These are phyloP conservation scores for Chrysolina oricalcia DNA, from an alignment of 2,888 invertebrate genomes.

Conservation along the genomic window DNA sequence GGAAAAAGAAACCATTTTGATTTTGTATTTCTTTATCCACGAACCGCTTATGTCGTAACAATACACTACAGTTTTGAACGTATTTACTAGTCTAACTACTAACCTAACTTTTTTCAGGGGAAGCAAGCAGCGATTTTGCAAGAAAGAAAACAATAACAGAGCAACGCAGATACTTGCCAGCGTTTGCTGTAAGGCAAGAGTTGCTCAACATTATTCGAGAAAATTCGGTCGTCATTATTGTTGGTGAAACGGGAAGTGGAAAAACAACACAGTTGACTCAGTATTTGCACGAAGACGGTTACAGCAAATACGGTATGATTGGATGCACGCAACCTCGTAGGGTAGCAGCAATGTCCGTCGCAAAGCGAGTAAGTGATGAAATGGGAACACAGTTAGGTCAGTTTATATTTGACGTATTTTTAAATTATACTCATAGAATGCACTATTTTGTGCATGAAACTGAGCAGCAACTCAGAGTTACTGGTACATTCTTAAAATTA, in stretches of 20 bases:
- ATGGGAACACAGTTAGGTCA: slow-evolving; percentile 90
- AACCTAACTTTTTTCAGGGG: slow-evolving; percentile 63
- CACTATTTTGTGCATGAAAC: too few relatives aligned
- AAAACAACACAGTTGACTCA: slow-evolving; percentile 99
- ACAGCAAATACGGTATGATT: slow-evolving; percentile 88
- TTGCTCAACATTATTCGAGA: slow-evolving; percentile 92
- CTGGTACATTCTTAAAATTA: not conserved
- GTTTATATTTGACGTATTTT: slow-evolving; percentile 17
- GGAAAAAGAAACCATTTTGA: too few relatives aligned
- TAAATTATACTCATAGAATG: not conserved
- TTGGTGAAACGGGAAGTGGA: slow-evolving; percentile 95
- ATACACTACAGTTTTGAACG: too few relatives aligned
- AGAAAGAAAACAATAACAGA: slow-evolving; percentile 87
- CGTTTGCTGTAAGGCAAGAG: slow-evolving; percentile 95
- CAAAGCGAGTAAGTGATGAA: slow-evolving; percentile 98
- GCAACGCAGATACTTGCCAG: slow-evolving; percentile 94
- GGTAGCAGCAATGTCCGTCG: slow-evolving; percentile 99
- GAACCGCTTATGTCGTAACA: too few relatives aligned
- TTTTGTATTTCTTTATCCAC: too few relatives aligned
- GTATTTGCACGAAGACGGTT: slow-evolving; percentile 97
- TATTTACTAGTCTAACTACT: too few relatives aligned
- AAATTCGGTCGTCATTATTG: slow-evolving; percentile 95
- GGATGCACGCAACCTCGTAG: slow-evolving; percentile 98
- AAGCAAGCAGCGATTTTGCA: slow-evolving; percentile 88
- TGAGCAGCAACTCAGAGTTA: too few relatives aligned